Evolutionary conservation across 2,113 vertebrate genomes (phyloP).

Genomic region (Thalassoma bifasciatum): DNA sequence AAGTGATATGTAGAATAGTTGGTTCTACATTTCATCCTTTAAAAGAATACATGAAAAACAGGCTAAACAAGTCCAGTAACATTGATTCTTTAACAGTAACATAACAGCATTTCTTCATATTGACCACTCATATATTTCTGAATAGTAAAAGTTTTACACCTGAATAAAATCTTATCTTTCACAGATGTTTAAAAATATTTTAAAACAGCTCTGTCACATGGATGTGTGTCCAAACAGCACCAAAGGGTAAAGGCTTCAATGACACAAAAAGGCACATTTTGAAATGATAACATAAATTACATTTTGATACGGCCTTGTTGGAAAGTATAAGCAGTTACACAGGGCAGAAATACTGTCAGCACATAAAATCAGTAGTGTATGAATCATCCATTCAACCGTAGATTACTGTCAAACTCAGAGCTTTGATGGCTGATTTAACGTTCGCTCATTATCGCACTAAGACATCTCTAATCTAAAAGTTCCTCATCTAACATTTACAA

Average conservation of each 20-base stretch:
- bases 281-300: slow-evolving; percentile 7
- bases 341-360: slow-evolving; percentile 21
- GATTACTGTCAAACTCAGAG: background rate
- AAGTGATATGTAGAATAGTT: slow-evolving; percentile 1
- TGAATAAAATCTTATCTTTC: background rate
- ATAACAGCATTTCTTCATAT: slow-evolving; percentile 12
- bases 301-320: background rate
- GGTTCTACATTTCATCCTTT: background rate
- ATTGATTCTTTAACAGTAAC: slow-evolving; percentile 42
- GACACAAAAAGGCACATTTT: slow-evolving; percentile 27
- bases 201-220: background rate
- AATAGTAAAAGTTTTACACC: background rate
- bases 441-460: slow-evolving; percentile 1
- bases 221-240: background rate
- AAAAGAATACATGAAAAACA: slow-evolving; percentile 9
- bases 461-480: slow-evolving; percentile 29
- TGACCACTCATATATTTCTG: background rate
- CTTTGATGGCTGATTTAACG: background rate
- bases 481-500: slow-evolving; percentile 48
- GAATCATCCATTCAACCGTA: slow-evolving; percentile 11
- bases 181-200: background rate
- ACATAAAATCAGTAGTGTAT: slow-evolving; percentile 23
- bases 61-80: slow-evolving; percentile 28
- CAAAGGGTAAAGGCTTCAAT: slow-evolving; percentile 1
- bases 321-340: slow-evolving; percentile 24